A percentile compares a stretch with the other conserved stretches of the same genome.
Evolutionary conservation across 2,888 invertebrate species (phyloP).

Genomic region (Parelbella ahira): DNA sequence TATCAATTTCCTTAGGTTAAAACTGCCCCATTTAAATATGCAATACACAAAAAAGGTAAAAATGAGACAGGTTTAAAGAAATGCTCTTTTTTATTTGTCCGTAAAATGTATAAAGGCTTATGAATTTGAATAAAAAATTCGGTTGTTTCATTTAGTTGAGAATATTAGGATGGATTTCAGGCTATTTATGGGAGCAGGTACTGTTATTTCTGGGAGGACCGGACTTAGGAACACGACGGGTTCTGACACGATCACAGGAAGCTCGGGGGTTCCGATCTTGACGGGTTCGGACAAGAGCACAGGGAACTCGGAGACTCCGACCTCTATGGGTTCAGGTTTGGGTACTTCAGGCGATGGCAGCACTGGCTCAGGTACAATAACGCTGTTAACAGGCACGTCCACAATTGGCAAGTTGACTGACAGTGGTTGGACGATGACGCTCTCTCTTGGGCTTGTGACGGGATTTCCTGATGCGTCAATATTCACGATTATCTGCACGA

Average conservation of each 20-base stretch:
- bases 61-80: too few species aligned
- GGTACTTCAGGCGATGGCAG: conserved; percentile 22
- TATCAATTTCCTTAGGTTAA: too few species aligned
- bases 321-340: too few species aligned
- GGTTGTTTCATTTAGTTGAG: too few species aligned
- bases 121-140: too few species aligned
- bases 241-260: conserved; percentile 6
- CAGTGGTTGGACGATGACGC: conserved; percentile 9
- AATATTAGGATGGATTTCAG: too few species aligned
- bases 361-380: conserved; percentile 15
- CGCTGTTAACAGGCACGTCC: conserved; percentile 2
- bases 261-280: neutral
- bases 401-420: conserved; percentile 7
- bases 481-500: conserved; percentile 50
- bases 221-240: conserved; percentile 24
- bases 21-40: too few species aligned
- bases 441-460: neutral
- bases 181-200: too few species aligned
- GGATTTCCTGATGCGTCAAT: conserved; percentile 36
- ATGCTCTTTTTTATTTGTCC: too few species aligned
- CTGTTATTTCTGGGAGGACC: conserved; percentile 24
- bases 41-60: too few species aligned
- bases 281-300: neutral
- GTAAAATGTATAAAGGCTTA: too few species aligned
- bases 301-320: too few species aligned